These are phyloP conservation scores for Achlya flavicornis DNA, from an alignment of 2,888 invertebrate species.

Conservation along the genomic window DNA sequence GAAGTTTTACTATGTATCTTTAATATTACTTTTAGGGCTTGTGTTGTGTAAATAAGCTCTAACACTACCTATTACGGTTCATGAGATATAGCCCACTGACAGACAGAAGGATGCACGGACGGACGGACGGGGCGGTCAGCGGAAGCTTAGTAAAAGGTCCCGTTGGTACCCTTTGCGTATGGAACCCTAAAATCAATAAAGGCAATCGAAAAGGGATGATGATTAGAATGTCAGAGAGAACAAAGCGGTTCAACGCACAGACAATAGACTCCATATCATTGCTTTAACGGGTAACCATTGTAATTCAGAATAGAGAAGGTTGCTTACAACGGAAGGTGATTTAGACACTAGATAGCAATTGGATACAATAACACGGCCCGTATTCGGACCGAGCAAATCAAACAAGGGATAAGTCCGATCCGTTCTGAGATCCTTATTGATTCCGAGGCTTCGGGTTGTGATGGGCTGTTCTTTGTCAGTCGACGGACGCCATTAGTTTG, in stretches of 20 bases:
- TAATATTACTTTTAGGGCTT: no score
- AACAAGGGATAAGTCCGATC: slow-evolving; percentile 31
- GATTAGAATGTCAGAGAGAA: slow-evolving; percentile 11
- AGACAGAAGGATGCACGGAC: no score
- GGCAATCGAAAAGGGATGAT: neutral
- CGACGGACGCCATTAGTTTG: slow-evolving; percentile 64
- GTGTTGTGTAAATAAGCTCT: no score
- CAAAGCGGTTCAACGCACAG: slow-evolving; percentile 19
- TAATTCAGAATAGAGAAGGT: slow-evolving; percentile 10
- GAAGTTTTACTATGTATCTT: no score
- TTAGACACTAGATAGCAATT: slow-evolving; percentile 33
- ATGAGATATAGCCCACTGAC: no score
- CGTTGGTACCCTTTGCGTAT: no score
- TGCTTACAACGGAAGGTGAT: slow-evolving; percentile 10
- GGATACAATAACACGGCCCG: slow-evolving; percentile 38
- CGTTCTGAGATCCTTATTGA: slow-evolving; percentile 48
- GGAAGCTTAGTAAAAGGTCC: no score
- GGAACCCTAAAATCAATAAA: neutral
- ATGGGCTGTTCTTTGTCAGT: slow-evolving; percentile 71
- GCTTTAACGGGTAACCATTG: slow-evolving; percentile 7
- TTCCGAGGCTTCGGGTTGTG: slow-evolving; percentile 54
- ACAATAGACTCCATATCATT: slow-evolving; percentile 18
- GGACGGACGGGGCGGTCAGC: no score
- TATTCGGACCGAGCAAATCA: slow-evolving; percentile 34
- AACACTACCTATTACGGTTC: no score